phyloP scores from a whole-genome alignment of 1,140 invertebrate genomes.

The Leptoteleia sp. region DNA sequence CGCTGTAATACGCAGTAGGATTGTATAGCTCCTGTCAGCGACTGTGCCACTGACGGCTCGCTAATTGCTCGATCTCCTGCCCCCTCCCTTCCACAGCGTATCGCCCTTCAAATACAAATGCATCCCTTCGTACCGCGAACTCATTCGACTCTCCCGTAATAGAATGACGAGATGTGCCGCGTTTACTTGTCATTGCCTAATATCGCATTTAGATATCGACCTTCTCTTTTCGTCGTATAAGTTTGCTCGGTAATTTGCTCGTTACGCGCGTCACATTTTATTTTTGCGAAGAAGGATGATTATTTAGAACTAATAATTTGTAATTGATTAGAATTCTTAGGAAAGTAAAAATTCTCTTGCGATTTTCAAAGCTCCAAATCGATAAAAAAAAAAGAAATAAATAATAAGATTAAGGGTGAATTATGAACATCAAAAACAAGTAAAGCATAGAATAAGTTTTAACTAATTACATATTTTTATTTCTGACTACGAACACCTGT shows the following conservation, averaged over 20 bases:
- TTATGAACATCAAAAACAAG: too few species aligned
- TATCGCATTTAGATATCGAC: conserved; percentile 25
- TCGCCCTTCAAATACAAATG: conserved; percentile 80
- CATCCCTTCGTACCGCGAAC: conserved; percentile 72
- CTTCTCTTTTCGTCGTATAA: conserved; percentile 19
- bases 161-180: conserved; percentile 44
- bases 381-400: too few species aligned
- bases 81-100: conserved; percentile 67
- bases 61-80: conserved; percentile 79
- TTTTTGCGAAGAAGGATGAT: neutral
- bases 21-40: conserved; percentile 78
- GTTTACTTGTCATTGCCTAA: conserved; percentile 51
- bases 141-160: conserved; percentile 55
- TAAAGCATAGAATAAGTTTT: too few species aligned
- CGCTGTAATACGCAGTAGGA: conserved; percentile 68
- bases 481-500: too few species aligned
- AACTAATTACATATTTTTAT: too few species aligned
- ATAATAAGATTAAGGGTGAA: too few species aligned
- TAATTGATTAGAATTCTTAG: too few species aligned
- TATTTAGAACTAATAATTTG: too few species aligned
- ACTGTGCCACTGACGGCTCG: conserved; percentile 82
- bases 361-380: too few species aligned
- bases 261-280: neutral
- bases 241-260: too few species aligned
- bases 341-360: too few species aligned